phyloP scores from a whole-genome alignment of 2,113 vertebrate species.

The Chloroceryle aenea region DNA sequence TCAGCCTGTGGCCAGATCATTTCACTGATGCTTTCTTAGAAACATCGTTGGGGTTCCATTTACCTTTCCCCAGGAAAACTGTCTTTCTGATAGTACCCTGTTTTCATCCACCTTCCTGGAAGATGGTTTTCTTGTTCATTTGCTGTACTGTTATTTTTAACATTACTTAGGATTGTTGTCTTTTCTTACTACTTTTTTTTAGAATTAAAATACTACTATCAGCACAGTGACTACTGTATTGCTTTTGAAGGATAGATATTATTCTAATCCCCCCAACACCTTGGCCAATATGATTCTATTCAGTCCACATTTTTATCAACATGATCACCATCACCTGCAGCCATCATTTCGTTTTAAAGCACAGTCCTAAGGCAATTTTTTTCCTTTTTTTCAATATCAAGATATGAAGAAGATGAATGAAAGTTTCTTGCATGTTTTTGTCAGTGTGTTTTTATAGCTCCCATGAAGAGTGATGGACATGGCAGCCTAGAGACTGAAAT shows the following conservation, averaged over 20 bases:
- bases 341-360: slow-evolving; percentile 6
- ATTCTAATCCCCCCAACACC: background rate
- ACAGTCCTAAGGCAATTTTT: slow-evolving; percentile 16
- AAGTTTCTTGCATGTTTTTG: slow-evolving; percentile 45
- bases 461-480: slow-evolving; percentile 7
- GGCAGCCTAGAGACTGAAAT: slow-evolving; percentile 52
- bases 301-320: slow-evolving; percentile 54
- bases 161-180: background rate
- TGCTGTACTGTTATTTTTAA: background rate
- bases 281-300: background rate
- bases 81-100: background rate
- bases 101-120: background rate
- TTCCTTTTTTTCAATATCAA: slow-evolving; percentile 5
- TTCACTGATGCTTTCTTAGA: background rate
- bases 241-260: slow-evolving; percentile 24
- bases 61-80: background rate
- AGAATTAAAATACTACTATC: slow-evolving; percentile 31
- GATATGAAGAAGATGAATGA: slow-evolving; percentile 38
- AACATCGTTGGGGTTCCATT: background rate
- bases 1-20: background rate
- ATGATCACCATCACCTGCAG: background rate
- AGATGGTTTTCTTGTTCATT: background rate
- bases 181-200: background rate
- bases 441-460: slow-evolving; percentile 36
- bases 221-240: background rate